phyloP scores from a whole-genome alignment of 2,113 vertebrate genomes.

The Grallaria varia region DNA sequence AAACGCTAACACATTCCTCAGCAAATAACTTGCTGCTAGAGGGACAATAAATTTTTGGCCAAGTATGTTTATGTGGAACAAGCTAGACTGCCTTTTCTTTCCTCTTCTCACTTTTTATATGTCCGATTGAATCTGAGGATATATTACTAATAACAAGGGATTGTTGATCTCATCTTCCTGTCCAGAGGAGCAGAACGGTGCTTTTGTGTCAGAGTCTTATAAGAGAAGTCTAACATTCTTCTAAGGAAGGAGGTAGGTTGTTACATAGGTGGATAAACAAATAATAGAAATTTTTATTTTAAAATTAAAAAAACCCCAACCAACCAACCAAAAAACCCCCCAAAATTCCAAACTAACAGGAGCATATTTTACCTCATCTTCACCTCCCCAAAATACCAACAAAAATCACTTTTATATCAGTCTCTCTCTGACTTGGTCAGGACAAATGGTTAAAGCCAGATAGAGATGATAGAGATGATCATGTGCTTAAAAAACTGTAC shows the following conservation, averaged over 20 bases:
- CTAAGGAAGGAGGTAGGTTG: neutral
- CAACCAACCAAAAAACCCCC: too few species aligned
- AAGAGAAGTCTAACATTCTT: neutral
- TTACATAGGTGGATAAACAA: neutral
- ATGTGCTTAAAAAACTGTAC: neutral
- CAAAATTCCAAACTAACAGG: neutral
- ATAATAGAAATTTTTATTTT: neutral
- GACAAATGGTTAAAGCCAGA: neutral
- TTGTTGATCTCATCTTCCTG: neutral
- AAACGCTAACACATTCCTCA: neutral
- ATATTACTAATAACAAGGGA: neutral
- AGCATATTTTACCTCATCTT: neutral
- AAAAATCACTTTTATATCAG: neutral
- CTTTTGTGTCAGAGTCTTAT: neutral
- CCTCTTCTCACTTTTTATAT: neutral
- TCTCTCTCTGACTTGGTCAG: neutral
- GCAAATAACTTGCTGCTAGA: neutral
- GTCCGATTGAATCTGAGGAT: neutral
- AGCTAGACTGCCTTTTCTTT: neutral
- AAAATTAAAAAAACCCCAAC: neutral
- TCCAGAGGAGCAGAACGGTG: neutral
- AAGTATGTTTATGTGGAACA: neutral
- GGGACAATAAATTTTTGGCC: neutral
- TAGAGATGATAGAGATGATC: neutral
- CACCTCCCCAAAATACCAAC: neutral